Conservation (phyloP, 2,888 invertebrate genomes). For the Tromatobia lineatoria region DNA sequence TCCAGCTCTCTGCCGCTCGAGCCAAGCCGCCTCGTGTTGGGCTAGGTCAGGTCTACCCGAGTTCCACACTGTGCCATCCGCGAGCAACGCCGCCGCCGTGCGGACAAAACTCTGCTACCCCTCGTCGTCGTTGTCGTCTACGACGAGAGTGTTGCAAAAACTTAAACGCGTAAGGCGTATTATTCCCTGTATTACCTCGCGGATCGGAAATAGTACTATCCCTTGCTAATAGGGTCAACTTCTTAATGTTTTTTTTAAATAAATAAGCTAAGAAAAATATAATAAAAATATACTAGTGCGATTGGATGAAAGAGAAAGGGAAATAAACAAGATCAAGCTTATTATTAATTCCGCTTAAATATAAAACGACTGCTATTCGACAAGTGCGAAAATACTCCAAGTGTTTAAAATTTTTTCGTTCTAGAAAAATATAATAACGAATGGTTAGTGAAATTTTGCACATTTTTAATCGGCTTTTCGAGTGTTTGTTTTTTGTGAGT, state of each 20-base stretch:
- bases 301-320: constrained; percentile 2
- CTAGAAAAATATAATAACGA: not conserved
- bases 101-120: constrained; percentile 1
- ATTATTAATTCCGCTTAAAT: not conserved
- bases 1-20: constrained; percentile 65
- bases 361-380: not conserved
- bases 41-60: constrained; percentile 85
- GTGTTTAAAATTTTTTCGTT: not conserved
- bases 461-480: constrained; percentile 1
- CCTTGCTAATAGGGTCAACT: not conserved
- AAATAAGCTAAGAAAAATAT: not conserved
- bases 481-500: not conserved
- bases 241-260: not conserved
- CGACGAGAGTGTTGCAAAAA: constrained; percentile 3
- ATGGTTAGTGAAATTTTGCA: not conserved
- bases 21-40: constrained; percentile 84
- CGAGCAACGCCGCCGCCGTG: constrained; percentile 74
- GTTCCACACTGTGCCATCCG: constrained; percentile 84
- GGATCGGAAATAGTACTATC: not conserved
- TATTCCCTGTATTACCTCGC: not conserved
- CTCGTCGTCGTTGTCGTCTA: constrained; percentile 44
- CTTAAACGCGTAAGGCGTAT: constrained; percentile 4
- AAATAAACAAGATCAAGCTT: constrained; percentile 8
- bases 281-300: no score
- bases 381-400: not conserved